These are phyloP conservation scores for Globicephala melas DNA, from an alignment of 2,113 vertebrate genomes.

Conservation along the genomic window DNA sequence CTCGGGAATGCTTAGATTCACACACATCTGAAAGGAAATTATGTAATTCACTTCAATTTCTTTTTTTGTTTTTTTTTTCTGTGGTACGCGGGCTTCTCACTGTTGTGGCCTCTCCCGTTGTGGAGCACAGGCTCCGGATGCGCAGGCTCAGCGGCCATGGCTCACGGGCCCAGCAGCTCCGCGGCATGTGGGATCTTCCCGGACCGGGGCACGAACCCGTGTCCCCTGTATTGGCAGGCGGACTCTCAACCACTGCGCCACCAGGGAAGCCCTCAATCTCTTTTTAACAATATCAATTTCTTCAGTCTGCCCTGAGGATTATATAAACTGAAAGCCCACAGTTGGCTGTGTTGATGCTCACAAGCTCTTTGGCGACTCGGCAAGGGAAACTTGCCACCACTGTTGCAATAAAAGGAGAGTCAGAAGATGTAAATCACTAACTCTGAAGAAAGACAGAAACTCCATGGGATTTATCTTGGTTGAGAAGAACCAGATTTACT, in stretches of 20 bases:
- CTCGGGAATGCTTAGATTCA: neutral
- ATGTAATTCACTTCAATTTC: neutral
- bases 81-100: no score
- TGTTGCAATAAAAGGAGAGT: neutral
- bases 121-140: no score
- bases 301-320: neutral
- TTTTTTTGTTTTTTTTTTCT: neutral
- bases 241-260: no score
- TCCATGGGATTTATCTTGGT: neutral
- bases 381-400: neutral
- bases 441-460: neutral
- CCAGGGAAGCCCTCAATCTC: no score
- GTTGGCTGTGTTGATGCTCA: neutral
- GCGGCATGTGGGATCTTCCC: no score
- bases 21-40: neutral
- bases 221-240: no score
- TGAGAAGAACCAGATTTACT: neutral
- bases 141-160: no score
- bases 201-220: no score
- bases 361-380: neutral
- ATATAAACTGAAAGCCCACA: neutral
- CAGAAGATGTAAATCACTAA: neutral
- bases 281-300: neutral
- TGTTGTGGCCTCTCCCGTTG: no score
- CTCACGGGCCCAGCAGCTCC: no score